These are phyloP conservation scores for Schrankia costaestrigalis DNA, from an alignment of 2,888 invertebrate species.

Conservation along the genomic window DNA sequence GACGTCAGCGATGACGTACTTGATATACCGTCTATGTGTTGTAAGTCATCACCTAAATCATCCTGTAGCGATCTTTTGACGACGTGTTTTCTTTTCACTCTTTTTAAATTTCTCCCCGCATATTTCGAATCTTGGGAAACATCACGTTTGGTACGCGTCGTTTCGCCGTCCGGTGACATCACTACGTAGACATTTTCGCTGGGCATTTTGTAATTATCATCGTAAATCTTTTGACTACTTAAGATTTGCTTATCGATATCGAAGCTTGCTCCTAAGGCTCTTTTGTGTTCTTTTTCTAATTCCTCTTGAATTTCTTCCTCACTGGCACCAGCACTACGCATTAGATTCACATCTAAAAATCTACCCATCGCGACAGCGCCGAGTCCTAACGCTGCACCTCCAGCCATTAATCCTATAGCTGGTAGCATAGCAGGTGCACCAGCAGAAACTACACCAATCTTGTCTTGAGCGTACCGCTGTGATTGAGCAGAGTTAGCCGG, in stretches of 20 bases:
- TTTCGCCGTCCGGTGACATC: constrained; percentile 67
- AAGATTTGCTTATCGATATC: constrained; percentile 69
- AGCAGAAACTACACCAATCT: constrained; percentile 82
- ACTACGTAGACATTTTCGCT: constrained; percentile 77
- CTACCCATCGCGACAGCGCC: constrained; percentile 90
- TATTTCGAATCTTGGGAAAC: constrained; percentile 48
- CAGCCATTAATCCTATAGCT: constrained; percentile 88
- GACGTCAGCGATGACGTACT: constrained; percentile 56
- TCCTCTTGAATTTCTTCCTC: constrained; percentile 64
- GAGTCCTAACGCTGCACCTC: constrained; percentile 90
- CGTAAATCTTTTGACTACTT: constrained; percentile 65
- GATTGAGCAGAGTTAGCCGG: constrained; percentile 65
- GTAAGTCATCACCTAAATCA: constrained; percentile 68
- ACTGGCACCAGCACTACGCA: constrained; percentile 75
- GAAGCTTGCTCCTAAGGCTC: constrained; percentile 69
- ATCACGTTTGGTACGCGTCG: constrained; percentile 59
- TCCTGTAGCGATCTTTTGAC: constrained; percentile 57
- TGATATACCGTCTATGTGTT: constrained; percentile 52
- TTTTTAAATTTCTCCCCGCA: constrained; percentile 39
- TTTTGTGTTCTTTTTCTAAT: constrained; percentile 78
- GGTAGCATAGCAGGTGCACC: constrained; percentile 85
- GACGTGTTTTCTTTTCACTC: constrained; percentile 51
- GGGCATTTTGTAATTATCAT: constrained; percentile 77
- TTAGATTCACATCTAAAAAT: constrained; percentile 83
- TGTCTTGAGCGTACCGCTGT: constrained; percentile 80